Evolutionary conservation across 2,113 vertebrate species (phyloP).

Genomic region (Geothlypis trichas): DNA sequence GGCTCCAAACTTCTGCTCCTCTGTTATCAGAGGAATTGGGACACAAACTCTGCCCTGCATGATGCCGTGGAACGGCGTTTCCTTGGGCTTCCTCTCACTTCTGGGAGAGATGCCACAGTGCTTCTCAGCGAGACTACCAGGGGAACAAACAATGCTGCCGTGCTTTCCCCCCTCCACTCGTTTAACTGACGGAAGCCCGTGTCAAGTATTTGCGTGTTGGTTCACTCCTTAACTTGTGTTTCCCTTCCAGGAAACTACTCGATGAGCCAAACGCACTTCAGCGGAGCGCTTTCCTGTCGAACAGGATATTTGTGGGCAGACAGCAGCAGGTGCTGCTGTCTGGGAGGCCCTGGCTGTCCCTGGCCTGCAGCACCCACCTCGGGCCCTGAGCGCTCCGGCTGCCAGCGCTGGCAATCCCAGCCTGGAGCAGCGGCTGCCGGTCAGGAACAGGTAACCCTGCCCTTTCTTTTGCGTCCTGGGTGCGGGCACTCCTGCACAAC

Average conservation of each 20-base stretch:
- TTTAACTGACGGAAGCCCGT: neutral
- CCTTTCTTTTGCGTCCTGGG: too few species aligned
- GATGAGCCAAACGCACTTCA: neutral
- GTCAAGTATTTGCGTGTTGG: rapidly evolving
- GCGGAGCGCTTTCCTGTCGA: neutral
- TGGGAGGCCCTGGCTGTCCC: neutral
- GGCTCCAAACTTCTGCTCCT: neutral
- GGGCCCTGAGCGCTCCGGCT: rapidly evolving
- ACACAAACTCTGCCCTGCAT: too few species aligned
- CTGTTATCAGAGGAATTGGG: neutral
- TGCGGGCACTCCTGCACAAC: neutral
- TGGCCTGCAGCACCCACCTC: neutral
- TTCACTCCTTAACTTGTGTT: neutral
- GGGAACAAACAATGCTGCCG: neutral
- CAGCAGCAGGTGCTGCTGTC: neutral
- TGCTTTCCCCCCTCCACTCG: neutral
- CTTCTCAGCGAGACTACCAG: neutral
- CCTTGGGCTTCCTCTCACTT: neutral
- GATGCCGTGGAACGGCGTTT: rapidly evolving
- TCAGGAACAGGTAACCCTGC: neutral
- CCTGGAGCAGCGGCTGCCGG: neutral
- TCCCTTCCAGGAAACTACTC: neutral
- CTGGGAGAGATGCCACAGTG: neutral
- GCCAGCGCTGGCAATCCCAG: neutral
- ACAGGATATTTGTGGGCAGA: neutral